These are phyloP conservation scores for Melitaea athalia DNA, from an alignment of 2,888 invertebrate genomes.

Conservation along the genomic window DNA sequence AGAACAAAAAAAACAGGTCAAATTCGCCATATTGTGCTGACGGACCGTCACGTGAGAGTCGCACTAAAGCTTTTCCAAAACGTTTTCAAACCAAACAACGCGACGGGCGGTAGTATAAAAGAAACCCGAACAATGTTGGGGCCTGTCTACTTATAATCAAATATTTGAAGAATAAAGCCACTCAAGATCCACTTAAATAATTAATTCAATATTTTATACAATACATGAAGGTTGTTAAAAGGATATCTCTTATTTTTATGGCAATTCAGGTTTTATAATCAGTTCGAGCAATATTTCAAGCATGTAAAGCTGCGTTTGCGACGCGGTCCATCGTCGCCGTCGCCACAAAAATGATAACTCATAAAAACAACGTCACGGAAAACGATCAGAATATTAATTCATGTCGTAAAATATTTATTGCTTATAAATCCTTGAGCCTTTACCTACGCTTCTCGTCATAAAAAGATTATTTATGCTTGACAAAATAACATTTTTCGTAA, in stretches of 20 bases:
- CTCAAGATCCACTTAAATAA: conserved; percentile 53
- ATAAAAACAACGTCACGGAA: conserved; percentile 81
- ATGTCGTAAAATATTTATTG: conserved; percentile 82
- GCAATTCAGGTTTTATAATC: conserved; percentile 71
- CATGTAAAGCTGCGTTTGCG: conserved; percentile 59
- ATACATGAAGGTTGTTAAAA: conserved; percentile 72
- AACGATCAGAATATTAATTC: conserved; percentile 83
- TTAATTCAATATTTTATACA: conserved; percentile 69
- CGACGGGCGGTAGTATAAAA: conserved; percentile 39
- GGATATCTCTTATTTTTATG: conserved; percentile 63
- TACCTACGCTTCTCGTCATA: conserved; percentile 82
- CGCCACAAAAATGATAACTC: conserved; percentile 81
- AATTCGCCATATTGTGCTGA: neutral
- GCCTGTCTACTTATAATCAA: conserved; percentile 41
- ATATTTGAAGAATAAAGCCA: conserved; percentile 45
- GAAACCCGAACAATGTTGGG: conserved; percentile 36
- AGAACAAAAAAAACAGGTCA: no score
- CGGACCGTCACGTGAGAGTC: conserved; percentile 29
- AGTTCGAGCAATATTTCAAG: conserved; percentile 71
- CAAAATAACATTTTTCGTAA: conserved; percentile 81
- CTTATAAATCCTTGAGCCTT: conserved; percentile 82
- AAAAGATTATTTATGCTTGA: conserved; percentile 82
- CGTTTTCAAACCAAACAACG: conserved; percentile 36
- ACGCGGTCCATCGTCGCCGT: conserved; percentile 63
- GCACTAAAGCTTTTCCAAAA: conserved; percentile 24